A percentile compares a stretch with the other conserved stretches of the same genome.
Evolutionary conservation across 2,888 invertebrate genomes (phyloP).

Genomic region (Fragum fragum): DNA sequence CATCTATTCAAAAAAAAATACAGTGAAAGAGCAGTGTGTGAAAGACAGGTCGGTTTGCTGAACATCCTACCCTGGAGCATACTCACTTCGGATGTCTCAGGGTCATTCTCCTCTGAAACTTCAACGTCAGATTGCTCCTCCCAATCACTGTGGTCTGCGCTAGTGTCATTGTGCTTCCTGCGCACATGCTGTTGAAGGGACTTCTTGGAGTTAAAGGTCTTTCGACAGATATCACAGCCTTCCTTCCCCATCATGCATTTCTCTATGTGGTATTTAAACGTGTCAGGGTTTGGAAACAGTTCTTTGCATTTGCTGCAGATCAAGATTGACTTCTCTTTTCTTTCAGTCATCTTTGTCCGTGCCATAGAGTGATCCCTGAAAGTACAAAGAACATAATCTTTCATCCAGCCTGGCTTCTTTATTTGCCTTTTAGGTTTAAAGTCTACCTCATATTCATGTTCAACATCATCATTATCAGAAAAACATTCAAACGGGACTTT

Average conservation of each 20-base stretch:
- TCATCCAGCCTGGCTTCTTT: constrained; percentile 4
- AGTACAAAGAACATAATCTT: constrained; percentile 3
- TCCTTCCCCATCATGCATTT: neutral
- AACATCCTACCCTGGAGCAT: neutral
- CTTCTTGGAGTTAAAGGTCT: constrained; percentile 4
- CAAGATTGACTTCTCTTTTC: neutral
- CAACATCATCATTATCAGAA: neutral
- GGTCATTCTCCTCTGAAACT: neutral
- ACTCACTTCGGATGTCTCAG: neutral
- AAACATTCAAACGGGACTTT: neutral
- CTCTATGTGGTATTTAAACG: neutral
- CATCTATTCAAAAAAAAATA: no score
- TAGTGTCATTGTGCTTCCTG: neutral
- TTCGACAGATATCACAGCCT: neutral
- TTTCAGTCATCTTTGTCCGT: constrained; percentile 7
- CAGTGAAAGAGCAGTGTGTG: no score
- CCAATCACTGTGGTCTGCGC: neutral
- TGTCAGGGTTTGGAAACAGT: neutral
- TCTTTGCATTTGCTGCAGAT: neutral
- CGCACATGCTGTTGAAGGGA: neutral
- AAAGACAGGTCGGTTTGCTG: neutral
- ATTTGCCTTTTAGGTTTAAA: neutral
- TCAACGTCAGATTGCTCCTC: neutral
- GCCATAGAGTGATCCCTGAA: neutral
- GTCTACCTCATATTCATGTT: neutral